These are phyloP conservation scores for Leptopilina syphax DNA, from an alignment of 2,888 invertebrate species.

Conservation along the genomic window DNA sequence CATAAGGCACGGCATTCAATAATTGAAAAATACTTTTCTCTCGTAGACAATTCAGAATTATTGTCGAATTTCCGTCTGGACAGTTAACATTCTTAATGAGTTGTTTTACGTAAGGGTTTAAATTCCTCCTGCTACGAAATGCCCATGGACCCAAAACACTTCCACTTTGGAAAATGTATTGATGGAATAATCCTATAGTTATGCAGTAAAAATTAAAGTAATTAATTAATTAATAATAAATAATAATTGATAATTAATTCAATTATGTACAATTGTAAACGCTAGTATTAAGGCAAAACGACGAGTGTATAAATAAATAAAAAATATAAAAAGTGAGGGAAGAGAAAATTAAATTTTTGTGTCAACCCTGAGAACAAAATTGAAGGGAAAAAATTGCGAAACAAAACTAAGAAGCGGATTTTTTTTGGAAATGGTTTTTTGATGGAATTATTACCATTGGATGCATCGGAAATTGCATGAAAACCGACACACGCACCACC, in stretches of 20 bases:
- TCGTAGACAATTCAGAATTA: conserved; percentile 82
- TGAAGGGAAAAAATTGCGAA: too few relatives aligned
- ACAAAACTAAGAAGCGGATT: not conserved
- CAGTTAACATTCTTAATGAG: conserved; percentile 82
- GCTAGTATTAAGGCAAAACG: too few relatives aligned
- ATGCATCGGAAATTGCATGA: conserved; percentile 76
- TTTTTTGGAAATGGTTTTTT: not conserved
- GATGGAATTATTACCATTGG: not conserved
- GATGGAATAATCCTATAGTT: conserved; percentile 83
- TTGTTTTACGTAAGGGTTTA: conserved; percentile 79
- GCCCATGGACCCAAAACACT: conserved; percentile 85
- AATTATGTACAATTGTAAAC: too few relatives aligned
- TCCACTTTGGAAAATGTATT: conserved; percentile 87
- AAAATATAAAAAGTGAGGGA: too few relatives aligned
- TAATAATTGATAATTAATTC: too few relatives aligned
- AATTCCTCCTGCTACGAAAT: conserved; percentile 80
- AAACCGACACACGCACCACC: conserved; percentile 84
- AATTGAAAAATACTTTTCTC: conserved; percentile 69
- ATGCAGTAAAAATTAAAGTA: not conserved
- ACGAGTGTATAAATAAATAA: too few relatives aligned
- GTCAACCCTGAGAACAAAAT: too few relatives aligned
- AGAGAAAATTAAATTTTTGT: too few relatives aligned
- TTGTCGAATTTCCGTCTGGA: conserved; percentile 77
- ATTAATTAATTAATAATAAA: too few relatives aligned
- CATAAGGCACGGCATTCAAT: not conserved